These are phyloP conservation scores for Caenorhabditis becei DNA, from an alignment of 2,888 invertebrate species.

Conservation along the genomic window DNA sequence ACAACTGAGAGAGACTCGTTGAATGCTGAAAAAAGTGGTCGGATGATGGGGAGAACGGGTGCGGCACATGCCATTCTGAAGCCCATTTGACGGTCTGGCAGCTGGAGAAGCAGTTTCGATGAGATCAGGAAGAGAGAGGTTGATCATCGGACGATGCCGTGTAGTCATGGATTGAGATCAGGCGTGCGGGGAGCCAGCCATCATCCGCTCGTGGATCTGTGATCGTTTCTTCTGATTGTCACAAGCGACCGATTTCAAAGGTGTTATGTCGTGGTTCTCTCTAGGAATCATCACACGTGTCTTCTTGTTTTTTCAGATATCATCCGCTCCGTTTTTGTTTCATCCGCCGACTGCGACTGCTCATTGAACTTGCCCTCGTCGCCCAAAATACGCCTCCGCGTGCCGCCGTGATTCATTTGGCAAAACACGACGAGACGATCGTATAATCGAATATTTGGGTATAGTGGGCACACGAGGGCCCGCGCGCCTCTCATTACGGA, in stretches of 20 bases:
- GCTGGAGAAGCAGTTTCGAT: not conserved
- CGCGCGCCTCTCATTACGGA: not conserved
- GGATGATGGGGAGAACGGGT: not conserved
- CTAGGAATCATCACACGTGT: not conserved
- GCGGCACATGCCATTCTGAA: conserved; percentile 24
- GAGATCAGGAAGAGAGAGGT: not conserved
- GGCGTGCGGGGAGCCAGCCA: conserved; percentile 1
- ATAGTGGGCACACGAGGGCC: not conserved
- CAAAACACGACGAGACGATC: conserved; percentile 8
- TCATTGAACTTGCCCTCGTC: conserved; percentile 21
- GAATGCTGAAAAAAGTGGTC: conserved; percentile 16
- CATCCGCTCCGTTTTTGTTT: conserved; percentile 12
- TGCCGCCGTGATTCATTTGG: conserved; percentile 7
- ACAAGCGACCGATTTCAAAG: conserved; percentile 3
- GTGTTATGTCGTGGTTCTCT: not conserved
- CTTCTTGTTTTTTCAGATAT: conserved; percentile 7
- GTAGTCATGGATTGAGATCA: no score
- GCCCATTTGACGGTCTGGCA: conserved; percentile 21
- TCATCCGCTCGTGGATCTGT: conserved; percentile 11
- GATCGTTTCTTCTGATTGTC: conserved; percentile 6
- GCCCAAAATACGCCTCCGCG: conserved; percentile 21
- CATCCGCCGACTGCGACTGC: conserved; percentile 1
- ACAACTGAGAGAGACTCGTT: conserved; percentile 18
- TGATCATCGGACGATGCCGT: not conserved
- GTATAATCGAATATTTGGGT: conserved; percentile 4